Evolutionary conservation across 2,888 invertebrate genomes (phyloP).

Genomic region (Meiosimyza decipiens): DNA sequence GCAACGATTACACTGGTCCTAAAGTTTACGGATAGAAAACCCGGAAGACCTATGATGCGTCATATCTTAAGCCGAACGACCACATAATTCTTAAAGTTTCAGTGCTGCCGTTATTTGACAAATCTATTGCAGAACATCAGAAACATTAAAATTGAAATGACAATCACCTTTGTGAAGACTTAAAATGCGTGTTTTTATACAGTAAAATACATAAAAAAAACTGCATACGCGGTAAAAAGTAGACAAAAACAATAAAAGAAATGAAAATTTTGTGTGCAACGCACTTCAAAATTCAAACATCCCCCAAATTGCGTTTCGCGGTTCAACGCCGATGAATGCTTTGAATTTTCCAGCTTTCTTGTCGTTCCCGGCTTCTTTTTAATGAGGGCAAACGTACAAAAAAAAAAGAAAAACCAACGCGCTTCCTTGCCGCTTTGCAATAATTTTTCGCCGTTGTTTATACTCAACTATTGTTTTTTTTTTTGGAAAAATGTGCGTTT

Average conservation of each 20-base stretch:
- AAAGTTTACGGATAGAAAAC: too few relatives aligned
- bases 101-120: too few relatives aligned
- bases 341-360: slow-evolving; percentile 10
- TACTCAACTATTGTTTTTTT: slow-evolving; percentile 2
- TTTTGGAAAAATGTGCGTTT: slow-evolving; percentile 27
- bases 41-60: too few relatives aligned
- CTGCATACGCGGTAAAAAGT: slow-evolving; percentile 20
- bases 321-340: slow-evolving; percentile 31
- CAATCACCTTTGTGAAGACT: background rate
- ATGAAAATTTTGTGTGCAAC: slow-evolving; percentile 27
- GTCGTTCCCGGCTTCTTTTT: slow-evolving; percentile 23
- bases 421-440: slow-evolving; percentile 44
- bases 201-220: slow-evolving; percentile 15
- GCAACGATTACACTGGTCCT: too few relatives aligned
- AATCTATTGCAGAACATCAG: too few relatives aligned
- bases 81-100: too few relatives aligned
- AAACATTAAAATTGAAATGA: too few relatives aligned
- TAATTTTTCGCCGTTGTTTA: slow-evolving; percentile 46
- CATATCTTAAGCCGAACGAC: too few relatives aligned
- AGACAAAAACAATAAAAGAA: slow-evolving; percentile 2
- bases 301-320: slow-evolving; percentile 34
- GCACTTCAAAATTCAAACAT: slow-evolving; percentile 31
- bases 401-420: slow-evolving; percentile 27
- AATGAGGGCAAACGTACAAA: slow-evolving; percentile 37
- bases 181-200: background rate